A percentile compares a stretch with the other conserved stretches of the same genome.
These are phyloP conservation scores for Meghimatium bilineatum DNA, from an alignment of 2,888 invertebrate genomes.

Conservation along the genomic window DNA sequence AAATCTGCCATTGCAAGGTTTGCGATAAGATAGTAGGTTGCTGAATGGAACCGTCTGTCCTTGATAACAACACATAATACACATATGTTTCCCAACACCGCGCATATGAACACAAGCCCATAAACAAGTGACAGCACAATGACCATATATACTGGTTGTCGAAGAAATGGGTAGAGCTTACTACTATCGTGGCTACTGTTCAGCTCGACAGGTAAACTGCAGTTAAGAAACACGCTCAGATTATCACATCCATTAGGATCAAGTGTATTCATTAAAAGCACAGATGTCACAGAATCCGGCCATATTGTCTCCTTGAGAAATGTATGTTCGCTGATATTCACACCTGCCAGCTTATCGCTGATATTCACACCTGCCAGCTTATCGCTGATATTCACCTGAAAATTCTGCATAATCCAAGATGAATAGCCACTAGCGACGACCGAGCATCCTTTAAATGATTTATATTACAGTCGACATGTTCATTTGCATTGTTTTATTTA, in stretches of 20 bases:
- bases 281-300: background rate
- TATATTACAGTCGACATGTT: background rate
- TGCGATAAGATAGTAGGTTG: constrained; percentile 69
- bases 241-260: background rate
- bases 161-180: constrained; percentile 49
- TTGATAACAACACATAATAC: constrained; percentile 72
- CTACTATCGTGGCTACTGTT: background rate
- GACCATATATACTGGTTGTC: constrained; percentile 60
- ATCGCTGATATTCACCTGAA: too few relatives aligned
- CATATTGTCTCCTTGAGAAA: background rate
- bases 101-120: constrained; percentile 68
- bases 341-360: background rate
- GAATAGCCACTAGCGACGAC: background rate
- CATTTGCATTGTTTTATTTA: too few relatives aligned
- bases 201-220: background rate
- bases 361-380: too few relatives aligned
- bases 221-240: background rate
- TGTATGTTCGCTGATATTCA: background rate
- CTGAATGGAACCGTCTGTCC: constrained; percentile 73
- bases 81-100: constrained; percentile 73
- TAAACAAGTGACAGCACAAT: constrained; percentile 69
- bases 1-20: constrained; percentile 66
- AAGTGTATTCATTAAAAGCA: background rate
- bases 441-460: background rate
- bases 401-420: background rate